Evolutionary conservation across 2,113 vertebrate genomes (phyloP), one percentile per base, ranked within the genome.

Genomic region (Excalfactoria chinensis): DNA sequence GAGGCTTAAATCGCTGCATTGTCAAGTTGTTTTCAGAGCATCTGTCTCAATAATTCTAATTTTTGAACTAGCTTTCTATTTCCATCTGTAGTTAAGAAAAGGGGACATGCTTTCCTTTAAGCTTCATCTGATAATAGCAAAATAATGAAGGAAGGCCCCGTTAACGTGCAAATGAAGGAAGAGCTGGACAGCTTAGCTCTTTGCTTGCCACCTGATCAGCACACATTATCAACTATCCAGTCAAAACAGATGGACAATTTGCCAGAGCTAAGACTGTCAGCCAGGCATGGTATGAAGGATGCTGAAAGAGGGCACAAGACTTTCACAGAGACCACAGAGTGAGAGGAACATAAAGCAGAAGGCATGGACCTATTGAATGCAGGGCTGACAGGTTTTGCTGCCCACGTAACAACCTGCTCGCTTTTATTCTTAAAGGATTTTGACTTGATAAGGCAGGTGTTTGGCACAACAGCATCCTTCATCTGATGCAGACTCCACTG

Each of bases 401-500:
- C 91, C 93, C 63, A 78, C 43, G 0, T 68, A 85, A 62, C 64
- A 62, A 83, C 88, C 88, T 92, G 94, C 4, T 86, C 14, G 1
- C 7, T 67, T 94, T 91, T 83, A 64, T 72, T 93, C 91, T 94
- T 84, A 77, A 82, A 51, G 37, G 35, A 62, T 78, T 72, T 91
- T 78, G 74, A 88, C 73, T 74, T 68, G 93, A 55, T 69, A 72
- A 84, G 44, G 23, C 35, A 70, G 4, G 56, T 55, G 37, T 62
- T 72, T 78, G 77, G 53, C 76, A 84, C 56, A 1, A 0, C 7
- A 16, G 58, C 53, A 1, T 43, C 67, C 73, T 78, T 63, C 41
- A n/a, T 62, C 14, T 49, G 74, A 92, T 85, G 74, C 22, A 76
- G 81, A 76, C 20, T 67, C 58, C 34, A n/a, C 15, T 46, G 14